These are phyloP conservation scores for Channallabes apus DNA, from an alignment of 2,797 vertebrate species.

Conservation along the genomic window DNA sequence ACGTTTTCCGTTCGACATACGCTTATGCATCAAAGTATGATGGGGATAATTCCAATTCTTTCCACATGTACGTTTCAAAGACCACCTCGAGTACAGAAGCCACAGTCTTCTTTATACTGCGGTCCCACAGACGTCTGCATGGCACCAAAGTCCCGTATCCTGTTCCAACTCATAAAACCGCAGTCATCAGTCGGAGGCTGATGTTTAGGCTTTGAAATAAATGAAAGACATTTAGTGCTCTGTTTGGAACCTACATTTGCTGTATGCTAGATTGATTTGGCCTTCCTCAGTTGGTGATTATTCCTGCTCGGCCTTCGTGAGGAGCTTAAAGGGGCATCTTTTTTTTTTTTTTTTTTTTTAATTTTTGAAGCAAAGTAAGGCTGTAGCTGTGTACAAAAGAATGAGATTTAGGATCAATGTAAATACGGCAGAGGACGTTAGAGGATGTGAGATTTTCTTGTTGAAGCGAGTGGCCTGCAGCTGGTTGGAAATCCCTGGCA, in stretches of 20 bases:
- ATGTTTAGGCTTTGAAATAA: slow-evolving; percentile 49
- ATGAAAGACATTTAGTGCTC: slow-evolving; percentile 31
- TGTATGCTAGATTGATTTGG: slow-evolving; percentile 19
- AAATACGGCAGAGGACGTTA: not conserved
- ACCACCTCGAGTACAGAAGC: slow-evolving; percentile 42
- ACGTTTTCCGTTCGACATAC: not conserved
- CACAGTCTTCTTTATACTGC: slow-evolving; percentile 39
- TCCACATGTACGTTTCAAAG: slow-evolving; percentile 46
- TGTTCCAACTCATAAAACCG: slow-evolving; percentile 46
- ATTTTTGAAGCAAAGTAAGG: not conserved
- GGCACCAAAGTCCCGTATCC: slow-evolving; percentile 39
- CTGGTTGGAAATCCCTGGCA: slow-evolving; percentile 90
- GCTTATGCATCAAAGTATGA: slow-evolving; percentile 32
- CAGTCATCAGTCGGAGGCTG: slow-evolving; percentile 35
- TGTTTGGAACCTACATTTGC: not conserved
- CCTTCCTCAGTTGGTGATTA: slow-evolving; percentile 12
- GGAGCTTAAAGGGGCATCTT: not conserved
- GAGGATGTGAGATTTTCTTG: slow-evolving; percentile 11
- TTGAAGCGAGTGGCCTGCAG: slow-evolving; percentile 62
- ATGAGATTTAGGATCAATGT: not conserved
- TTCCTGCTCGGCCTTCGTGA: not conserved
- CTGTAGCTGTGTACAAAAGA: slow-evolving; percentile 28
- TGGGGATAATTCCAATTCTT: slow-evolving; percentile 35
- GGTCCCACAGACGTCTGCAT: slow-evolving; percentile 45
- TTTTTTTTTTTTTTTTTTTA: not conserved